Base-by-base conservation (phyloP, 2,113 vertebrate genomes). In the Rhagologus leucostigma region DNA sequence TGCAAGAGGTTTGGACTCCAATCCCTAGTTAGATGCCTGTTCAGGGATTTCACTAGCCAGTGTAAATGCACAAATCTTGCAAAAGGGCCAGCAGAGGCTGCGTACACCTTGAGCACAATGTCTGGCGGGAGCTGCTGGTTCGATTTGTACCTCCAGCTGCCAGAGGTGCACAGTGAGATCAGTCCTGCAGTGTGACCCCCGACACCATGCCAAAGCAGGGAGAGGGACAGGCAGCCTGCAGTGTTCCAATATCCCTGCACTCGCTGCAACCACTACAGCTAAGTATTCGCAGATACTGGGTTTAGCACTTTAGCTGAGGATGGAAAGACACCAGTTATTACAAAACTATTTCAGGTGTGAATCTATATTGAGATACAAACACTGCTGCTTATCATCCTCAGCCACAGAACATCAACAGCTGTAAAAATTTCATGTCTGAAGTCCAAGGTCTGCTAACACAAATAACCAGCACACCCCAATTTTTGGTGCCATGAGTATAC, bases 171-270 rank as follows among this genome's bases (percentile, higher is more conserved):
- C 50, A 27, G 24, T 0, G 13, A 65, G 39, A 46, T n/a, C 55
- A 60, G 32, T 1, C 1, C 53, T 47, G 39, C 39, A 63, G 35
- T 0, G 6, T 0, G 1, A 83, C 26, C 47, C 23, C 10, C 11
- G 13, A 17, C 1, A 5, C 33, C 47, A 1, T 4, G 16, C 5
- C 39, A 57, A 49, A 87, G 41, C 16, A 29, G 37, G 47, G 15
- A 0, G 1, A 76, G 68, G 35, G 27, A 52, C 10, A 64, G 44
- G 47, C 33, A 32, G 15, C 10, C 7, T 8, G 37, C 42, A 32
- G 24, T 1, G 1, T 4, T 88, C 37, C 6, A 4, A 3, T 7
- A 41, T 41, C 49, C 57, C 42, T 39, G 39, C 2, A 0, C 42
- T 46, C 46, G n/a, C 74, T 79, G 74, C 30, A 37, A 42, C 10